Evolutionary conservation across 2,888 invertebrate species (phyloP).

Genomic region (Catotricha subobsoleta): DNA sequence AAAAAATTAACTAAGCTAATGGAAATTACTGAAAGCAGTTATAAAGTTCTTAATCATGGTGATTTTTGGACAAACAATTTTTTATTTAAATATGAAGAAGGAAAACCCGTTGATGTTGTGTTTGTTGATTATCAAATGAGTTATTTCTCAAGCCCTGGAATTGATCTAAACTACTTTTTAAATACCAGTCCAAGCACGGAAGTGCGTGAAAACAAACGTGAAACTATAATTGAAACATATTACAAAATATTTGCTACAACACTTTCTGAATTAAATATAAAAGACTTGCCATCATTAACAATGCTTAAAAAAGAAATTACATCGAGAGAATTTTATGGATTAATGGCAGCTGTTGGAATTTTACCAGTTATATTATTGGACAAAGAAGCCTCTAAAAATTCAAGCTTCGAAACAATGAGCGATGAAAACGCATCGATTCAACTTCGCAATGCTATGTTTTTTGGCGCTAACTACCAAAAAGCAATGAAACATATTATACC

Average conservation of each 20-base stretch:
- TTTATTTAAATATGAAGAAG: slow-evolving; percentile 30
- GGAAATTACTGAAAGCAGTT: slow-evolving; percentile 8
- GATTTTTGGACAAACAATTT: slow-evolving; percentile 37
- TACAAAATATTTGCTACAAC: slow-evolving; percentile 15
- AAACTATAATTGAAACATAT: slow-evolving; percentile 19
- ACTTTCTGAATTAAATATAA: slow-evolving; percentile 15
- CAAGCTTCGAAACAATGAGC: background rate
- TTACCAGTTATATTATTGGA: slow-evolving; percentile 13
- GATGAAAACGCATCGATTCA: background rate
- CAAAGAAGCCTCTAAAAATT: slow-evolving; percentile 10
- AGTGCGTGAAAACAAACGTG: slow-evolving; percentile 17
- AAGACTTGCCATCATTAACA: slow-evolving; percentile 16
- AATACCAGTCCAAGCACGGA: slow-evolving; percentile 24
- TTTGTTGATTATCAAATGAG: slow-evolving; percentile 30
- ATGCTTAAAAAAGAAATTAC: slow-evolving; percentile 19
- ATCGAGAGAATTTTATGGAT: slow-evolving; percentile 11
- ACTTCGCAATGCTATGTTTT: slow-evolving; percentile 2
- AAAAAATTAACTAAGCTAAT: background rate
- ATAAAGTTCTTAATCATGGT: slow-evolving; percentile 34
- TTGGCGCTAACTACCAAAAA: slow-evolving; percentile 6
- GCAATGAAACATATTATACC: slow-evolving; percentile 19
- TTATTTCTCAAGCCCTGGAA: slow-evolving; percentile 25
- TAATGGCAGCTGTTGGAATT: slow-evolving; percentile 12
- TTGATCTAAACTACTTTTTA: slow-evolving; percentile 28
- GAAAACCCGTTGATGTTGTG: slow-evolving; percentile 23